phyloP scores from a whole-genome alignment of 2,797 vertebrate genomes.

The Phrynocephalus guinanensis region DNA sequence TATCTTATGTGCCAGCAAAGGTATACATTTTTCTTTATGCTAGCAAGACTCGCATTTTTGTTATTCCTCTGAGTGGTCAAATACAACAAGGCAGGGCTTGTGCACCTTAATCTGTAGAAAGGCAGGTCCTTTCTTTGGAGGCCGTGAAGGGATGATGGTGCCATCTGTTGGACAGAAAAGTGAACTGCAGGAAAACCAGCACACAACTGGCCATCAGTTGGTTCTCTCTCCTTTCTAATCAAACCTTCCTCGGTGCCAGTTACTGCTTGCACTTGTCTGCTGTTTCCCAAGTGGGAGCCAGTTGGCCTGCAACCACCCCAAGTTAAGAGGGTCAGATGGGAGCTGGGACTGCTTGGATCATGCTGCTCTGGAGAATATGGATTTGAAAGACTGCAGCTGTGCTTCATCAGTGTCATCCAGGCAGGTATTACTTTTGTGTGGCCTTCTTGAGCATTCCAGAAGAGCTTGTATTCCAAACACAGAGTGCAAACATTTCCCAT shows the following conservation, averaged over 20 bases:
- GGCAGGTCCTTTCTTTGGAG: background rate
- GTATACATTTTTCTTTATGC: no score
- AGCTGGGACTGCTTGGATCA: background rate
- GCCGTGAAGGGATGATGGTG: background rate
- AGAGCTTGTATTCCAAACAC: background rate
- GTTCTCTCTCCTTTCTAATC: no score
- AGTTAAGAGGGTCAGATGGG: background rate
- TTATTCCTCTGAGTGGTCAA: background rate
- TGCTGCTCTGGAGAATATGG: background rate
- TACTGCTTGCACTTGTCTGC: background rate
- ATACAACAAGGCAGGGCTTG: background rate
- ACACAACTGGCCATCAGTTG: background rate
- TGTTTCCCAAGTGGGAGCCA: background rate
- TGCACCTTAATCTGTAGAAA: background rate
- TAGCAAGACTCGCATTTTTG: background rate
- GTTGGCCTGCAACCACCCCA: background rate
- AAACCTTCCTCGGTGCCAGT: background rate
- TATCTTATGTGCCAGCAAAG: background rate
- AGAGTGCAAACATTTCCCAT: background rate
- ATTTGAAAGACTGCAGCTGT: background rate
- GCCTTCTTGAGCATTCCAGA: background rate
- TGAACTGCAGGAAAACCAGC: background rate
- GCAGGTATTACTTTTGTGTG: no score
- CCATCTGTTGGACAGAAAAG: constrained; percentile 31
- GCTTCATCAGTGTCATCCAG: background rate